Conservation (phyloP, 2,797 vertebrate genomes). For the Leptoclinus maculatus region DNA sequence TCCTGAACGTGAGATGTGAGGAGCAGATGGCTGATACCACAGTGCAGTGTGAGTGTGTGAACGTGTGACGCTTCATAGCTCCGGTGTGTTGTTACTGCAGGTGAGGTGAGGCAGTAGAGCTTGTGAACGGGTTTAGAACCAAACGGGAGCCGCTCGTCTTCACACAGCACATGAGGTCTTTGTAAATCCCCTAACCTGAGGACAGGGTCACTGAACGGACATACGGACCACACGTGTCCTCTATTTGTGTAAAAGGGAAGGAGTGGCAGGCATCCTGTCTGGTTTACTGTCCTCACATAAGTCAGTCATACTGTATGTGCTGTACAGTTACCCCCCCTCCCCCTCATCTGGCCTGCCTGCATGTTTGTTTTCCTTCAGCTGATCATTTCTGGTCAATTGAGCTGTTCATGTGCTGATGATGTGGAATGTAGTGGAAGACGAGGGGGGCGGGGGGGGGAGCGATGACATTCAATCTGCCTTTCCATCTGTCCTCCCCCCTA, state of each 20-base stretch:
- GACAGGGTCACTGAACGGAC: conserved; percentile 3
- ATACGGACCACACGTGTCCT: not conserved
- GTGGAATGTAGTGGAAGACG: conserved; percentile 39
- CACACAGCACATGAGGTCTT: not conserved
- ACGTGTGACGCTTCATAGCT: not conserved
- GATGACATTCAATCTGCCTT: not conserved
- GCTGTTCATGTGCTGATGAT: conserved; percentile 54
- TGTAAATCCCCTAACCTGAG: not conserved
- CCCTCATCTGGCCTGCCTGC: conserved; percentile 26
- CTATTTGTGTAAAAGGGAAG: not conserved
- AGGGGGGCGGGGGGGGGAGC: not conserved
- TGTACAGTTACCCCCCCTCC: not conserved
- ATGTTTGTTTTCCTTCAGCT: conserved; percentile 60
- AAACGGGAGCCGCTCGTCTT: conserved; percentile 8
- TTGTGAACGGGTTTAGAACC: not conserved
- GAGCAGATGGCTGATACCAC: not conserved
- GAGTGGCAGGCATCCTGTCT: not conserved
- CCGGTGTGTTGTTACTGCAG: not conserved
- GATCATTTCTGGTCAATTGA: conserved; percentile 56
- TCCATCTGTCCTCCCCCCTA: conserved; percentile 8
- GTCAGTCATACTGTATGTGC: not conserved
- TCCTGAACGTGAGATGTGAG: not conserved
- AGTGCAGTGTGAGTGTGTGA: not conserved
- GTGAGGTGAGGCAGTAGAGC: not conserved
- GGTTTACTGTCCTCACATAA: not conserved